Evolutionary conservation across 2,888 invertebrate genomes (phyloP).

Genomic region (Epistrophe eligans): DNA sequence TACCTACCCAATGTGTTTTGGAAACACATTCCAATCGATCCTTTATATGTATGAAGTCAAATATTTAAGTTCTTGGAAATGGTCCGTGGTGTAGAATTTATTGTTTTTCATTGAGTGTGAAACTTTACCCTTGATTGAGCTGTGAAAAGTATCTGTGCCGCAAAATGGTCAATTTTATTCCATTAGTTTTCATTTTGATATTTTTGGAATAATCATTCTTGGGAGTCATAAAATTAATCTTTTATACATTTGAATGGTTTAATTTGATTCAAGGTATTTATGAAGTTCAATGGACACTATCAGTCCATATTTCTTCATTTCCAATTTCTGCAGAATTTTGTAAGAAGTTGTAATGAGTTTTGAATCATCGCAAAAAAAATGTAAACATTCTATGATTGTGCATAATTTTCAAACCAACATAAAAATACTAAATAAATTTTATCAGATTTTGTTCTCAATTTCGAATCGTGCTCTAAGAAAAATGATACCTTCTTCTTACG

Average conservation of each 20-base stretch:
- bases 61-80: neutral
- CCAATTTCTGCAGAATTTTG: too few relatives aligned
- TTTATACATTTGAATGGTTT: neutral
- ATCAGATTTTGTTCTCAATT: too few relatives aligned
- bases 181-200: neutral
- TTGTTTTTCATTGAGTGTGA: neutral
- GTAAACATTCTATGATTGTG: too few relatives aligned
- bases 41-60: neutral
- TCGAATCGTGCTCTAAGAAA: too few relatives aligned
- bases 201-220: neutral
- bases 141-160: neutral
- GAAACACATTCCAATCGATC: neutral
- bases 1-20: neutral
- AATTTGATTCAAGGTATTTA: too few relatives aligned
- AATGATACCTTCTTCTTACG: too few relatives aligned
- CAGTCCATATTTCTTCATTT: too few relatives aligned
- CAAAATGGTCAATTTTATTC: neutral
- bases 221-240: neutral
- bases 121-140: neutral
- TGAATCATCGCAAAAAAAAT: too few relatives aligned
- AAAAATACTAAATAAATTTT: too few relatives aligned
- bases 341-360: too few relatives aligned
- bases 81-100: neutral
- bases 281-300: too few relatives aligned
- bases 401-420: too few relatives aligned